Conservation (phyloP, 2,797 vertebrate species). For the Pseudochirops cupreus region DNA sequence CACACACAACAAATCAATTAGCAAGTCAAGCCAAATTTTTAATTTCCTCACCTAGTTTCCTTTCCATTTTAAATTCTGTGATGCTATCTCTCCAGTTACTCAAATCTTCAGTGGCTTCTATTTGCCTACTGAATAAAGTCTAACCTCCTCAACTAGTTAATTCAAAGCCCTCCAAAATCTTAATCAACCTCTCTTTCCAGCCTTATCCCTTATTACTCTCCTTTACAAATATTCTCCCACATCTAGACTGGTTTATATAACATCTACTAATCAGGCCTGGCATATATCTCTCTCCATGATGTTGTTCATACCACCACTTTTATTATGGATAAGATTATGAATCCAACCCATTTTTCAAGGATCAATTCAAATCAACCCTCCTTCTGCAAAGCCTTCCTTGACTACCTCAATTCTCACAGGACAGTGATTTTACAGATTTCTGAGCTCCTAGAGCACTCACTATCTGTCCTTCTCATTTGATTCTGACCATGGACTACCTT, state of each 20-base stretch:
- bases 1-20: background rate
- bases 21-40: background rate
- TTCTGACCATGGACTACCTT: background rate
- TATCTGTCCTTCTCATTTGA: background rate
- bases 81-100: background rate
- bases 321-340: background rate
- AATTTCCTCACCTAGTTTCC: background rate
- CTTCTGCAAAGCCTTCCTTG: background rate
- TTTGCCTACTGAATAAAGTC: background rate
- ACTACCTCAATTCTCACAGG: background rate
- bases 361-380: background rate
- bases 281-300: background rate
- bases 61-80: background rate
- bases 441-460: background rate
- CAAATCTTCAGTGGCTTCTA: background rate
- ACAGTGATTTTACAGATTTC: background rate
- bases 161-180: background rate
- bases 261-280: background rate
- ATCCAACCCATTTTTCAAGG: background rate
- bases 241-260: background rate
- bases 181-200: background rate
- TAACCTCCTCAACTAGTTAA: background rate
- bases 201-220: background rate
- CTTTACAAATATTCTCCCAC: background rate
- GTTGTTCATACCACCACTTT: background rate